Conservation (phyloP, 2,113 vertebrate species). For the Cyanoderma ruficeps region DNA sequence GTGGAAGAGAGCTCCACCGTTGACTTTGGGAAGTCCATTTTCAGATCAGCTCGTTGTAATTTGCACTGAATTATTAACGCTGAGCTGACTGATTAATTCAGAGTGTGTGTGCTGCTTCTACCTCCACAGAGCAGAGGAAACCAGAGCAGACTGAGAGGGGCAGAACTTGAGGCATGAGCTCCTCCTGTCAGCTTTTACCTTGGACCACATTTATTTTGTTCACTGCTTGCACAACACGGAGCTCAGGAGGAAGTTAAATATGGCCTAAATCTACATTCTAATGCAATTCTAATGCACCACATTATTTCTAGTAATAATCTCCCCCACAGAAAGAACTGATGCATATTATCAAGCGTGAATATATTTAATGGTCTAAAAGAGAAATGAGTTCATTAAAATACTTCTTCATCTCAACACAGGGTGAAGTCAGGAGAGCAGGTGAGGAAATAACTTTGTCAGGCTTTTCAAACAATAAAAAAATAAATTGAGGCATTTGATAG, state of each 20-base stretch:
- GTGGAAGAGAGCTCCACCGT: background rate
- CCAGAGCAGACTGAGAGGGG: background rate
- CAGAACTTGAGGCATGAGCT: background rate
- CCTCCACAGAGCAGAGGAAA: background rate
- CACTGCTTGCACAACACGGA: background rate
- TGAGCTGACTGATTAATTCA: constrained; percentile 13
- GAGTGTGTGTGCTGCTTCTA: background rate
- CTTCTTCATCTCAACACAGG: background rate
- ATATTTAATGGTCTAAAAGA: constrained; percentile 43
- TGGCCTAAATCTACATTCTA: constrained; percentile 23
- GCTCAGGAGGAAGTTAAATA: constrained; percentile 39
- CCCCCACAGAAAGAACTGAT: background rate
- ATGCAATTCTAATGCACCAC: constrained; percentile 20
- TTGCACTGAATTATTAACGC: constrained; percentile 38
- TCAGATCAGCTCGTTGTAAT: constrained; percentile 9
- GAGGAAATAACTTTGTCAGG: background rate
- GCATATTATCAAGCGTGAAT: constrained; percentile 4
- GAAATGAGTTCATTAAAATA: constrained; percentile 32
- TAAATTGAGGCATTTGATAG: background rate
- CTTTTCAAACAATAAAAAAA: background rate
- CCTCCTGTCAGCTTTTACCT: background rate
- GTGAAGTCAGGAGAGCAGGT: background rate
- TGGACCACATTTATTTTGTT: background rate
- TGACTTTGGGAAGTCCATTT: constrained; percentile 3
- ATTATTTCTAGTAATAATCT: constrained; percentile 34